Evolutionary conservation across 2,797 vertebrate species (phyloP).

Genomic region (Podarcis siculus): DNA sequence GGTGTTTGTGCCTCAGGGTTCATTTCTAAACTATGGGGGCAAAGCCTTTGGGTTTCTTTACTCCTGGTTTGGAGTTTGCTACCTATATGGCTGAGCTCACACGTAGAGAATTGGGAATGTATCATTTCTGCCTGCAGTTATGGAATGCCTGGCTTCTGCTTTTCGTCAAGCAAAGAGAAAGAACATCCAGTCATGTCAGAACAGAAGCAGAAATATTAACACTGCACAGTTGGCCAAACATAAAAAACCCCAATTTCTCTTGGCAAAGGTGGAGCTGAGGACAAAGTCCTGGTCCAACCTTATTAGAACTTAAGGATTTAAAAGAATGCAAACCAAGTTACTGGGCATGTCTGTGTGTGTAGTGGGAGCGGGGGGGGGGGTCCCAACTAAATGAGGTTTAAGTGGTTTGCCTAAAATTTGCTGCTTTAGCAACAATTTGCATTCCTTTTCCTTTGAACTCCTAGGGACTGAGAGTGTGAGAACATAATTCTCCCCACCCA

Average conservation of each 20-base stretch:
- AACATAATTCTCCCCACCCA: too few relatives aligned
- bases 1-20: background rate
- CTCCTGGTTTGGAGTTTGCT: background rate
- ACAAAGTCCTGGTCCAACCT: slow-evolving; percentile 4
- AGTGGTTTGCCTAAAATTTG: background rate
- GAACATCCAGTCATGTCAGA: slow-evolving; percentile 62
- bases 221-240: slow-evolving; percentile 63
- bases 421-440: background rate
- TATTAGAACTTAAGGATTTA: background rate
- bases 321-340: background rate
- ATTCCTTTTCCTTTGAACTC: background rate
- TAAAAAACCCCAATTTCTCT: slow-evolving; percentile 57
- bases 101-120: slow-evolving; percentile 38
- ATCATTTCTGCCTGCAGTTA: slow-evolving; percentile 47
- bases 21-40: background rate
- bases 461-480: background rate
- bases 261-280: slow-evolving; percentile 44
- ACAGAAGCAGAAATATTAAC: slow-evolving; percentile 67
- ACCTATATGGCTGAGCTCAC: background rate
- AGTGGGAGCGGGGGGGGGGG: too few relatives aligned
- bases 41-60: background rate
- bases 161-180: slow-evolving; percentile 49
- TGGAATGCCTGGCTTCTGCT: slow-evolving; percentile 27
- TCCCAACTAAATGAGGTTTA: background rate
- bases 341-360: background rate